Conservation (phyloP, 1,140 invertebrate genomes). For the Dreissena polymorpha region DNA sequence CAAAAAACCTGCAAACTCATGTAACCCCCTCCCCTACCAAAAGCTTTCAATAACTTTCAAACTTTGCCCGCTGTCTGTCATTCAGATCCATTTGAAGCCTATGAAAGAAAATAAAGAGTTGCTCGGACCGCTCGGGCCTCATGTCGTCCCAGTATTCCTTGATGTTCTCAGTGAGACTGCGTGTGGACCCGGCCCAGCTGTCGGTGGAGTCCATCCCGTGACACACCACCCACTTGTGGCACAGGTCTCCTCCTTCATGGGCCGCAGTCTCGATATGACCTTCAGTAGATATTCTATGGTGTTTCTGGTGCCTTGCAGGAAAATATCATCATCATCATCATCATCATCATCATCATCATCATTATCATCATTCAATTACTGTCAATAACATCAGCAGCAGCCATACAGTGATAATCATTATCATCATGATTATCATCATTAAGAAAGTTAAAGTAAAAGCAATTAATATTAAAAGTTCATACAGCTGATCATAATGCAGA, state of each 20-base stretch:
- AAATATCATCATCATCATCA: too few species aligned
- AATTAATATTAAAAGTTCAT: too few species aligned
- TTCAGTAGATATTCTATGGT: conserved; percentile 48
- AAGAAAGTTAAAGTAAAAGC: too few species aligned
- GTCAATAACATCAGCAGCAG: too few species aligned
- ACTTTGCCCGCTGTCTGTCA: not conserved
- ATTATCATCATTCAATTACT: too few species aligned
- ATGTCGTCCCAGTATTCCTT: conserved; percentile 47
- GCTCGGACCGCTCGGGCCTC: conserved; percentile 8
- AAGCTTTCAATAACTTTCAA: not conserved
- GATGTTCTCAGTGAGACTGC: not conserved
- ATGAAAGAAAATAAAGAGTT: conserved; percentile 42
- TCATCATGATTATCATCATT: too few species aligned
- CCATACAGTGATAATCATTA: too few species aligned
- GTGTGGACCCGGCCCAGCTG: not conserved
- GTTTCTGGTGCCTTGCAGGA: conserved; percentile 30
- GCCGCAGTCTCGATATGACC: conserved; percentile 37
- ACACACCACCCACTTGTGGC: conserved; percentile 46
- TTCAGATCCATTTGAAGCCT: conserved; percentile 10
- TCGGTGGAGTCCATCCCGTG: not conserved
- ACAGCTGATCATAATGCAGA: too few species aligned
- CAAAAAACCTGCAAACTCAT: too few species aligned
- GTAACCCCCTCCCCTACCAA: too few species aligned
- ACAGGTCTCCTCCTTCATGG: conserved; percentile 42
- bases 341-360: too few species aligned